Base-by-base conservation (phyloP, 2,113 vertebrate genomes). In the Orientallactaga bullata region DNA sequence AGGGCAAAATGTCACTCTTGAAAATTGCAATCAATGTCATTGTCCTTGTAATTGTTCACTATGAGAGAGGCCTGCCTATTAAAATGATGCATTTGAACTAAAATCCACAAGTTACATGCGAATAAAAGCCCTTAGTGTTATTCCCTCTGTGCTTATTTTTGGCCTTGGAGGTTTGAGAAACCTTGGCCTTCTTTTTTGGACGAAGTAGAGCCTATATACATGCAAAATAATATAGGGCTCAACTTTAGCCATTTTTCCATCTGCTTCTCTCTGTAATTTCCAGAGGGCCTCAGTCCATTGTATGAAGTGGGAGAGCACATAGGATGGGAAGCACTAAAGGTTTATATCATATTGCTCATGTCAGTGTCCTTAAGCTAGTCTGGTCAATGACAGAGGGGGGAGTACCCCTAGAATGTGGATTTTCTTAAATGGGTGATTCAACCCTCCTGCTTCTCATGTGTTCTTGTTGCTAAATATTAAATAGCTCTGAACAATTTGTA, bases 401-500 rank as follows among this genome's bases (percentile, higher is more conserved):
- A 78, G 65, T 21, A 39, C 39, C 30, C 79, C 65, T 55, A 55
- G 73, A 83, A 37, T 61, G n/a, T 74, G 37, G 3, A 28, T 74
- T 78, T 88, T 39, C 21, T 76, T 91, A 79, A 94, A 5, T 39
- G 17, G 12, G 77, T 83, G 73, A 42, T 37, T 90, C 78, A 79
- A 5, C 4, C 37, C 28, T 77, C 18, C 61, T 24, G 13, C 42
- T 32, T 84, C 26, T 83, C 18, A 55, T 78, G 37, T 80, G 77
- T 87, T 86, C 47, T 83, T 58, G 32, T 60, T 66, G 17, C 28
- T 84, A 13, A 42, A 28, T n/a, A 55, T 39, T 66, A 91, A 90
- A 72, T 87, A 84, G 6, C 37, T 93, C 63, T 86, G 95, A 93
- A 91, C 91, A 91, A 58, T 89, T 80, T 77, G 66, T 35, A 87